Conservation (phyloP, 92 coral and sea anemone species). For the Siderastrea siderea region DNA sequence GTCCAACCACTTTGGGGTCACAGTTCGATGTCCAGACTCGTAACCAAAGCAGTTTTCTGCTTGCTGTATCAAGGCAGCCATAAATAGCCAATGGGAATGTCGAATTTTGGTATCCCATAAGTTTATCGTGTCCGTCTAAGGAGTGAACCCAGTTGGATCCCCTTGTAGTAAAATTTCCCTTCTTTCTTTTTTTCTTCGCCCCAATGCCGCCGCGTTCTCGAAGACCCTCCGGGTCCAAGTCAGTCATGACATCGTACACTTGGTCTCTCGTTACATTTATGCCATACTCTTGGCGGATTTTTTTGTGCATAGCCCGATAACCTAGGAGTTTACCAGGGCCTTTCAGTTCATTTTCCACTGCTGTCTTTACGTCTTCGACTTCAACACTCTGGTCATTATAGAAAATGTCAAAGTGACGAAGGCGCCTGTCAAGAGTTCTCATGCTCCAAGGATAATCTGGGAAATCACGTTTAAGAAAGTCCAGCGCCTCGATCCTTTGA, state of each 20-base stretch:
- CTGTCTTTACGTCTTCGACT: too few relatives aligned
- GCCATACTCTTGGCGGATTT: conserved; percentile 57
- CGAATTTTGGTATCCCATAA: conserved; percentile 67
- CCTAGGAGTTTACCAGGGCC: conserved; percentile 73
- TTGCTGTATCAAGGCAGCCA: too few relatives aligned
- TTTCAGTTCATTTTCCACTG: conserved; percentile 53
- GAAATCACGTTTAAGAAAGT: too few relatives aligned
- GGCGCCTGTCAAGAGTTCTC: conserved; percentile 47
- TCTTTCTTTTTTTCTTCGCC: conserved; percentile 51
- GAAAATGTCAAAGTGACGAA: conserved; percentile 51
- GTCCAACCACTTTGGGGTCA: too few relatives aligned
- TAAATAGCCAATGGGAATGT: conserved; percentile 72
- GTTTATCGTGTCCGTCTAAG: conserved; percentile 57
- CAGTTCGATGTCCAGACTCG: too few relatives aligned
- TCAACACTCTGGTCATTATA: conserved; percentile 56
- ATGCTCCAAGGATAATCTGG: too few relatives aligned
- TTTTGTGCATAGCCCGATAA: conserved; percentile 70
- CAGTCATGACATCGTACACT: conserved; percentile 58
- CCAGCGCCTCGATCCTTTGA: too few relatives aligned
- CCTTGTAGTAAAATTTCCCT: conserved; percentile 41
- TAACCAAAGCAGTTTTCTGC: too few relatives aligned
- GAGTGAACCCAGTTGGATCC: conserved; percentile 62
- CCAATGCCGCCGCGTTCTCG: conserved; percentile 54
- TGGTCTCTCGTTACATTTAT: conserved; percentile 58
- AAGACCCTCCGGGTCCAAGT: conserved; percentile 55